Base-by-base conservation (phyloP, 2,797 vertebrate genomes). In the Okamejei kenojei region DNA sequence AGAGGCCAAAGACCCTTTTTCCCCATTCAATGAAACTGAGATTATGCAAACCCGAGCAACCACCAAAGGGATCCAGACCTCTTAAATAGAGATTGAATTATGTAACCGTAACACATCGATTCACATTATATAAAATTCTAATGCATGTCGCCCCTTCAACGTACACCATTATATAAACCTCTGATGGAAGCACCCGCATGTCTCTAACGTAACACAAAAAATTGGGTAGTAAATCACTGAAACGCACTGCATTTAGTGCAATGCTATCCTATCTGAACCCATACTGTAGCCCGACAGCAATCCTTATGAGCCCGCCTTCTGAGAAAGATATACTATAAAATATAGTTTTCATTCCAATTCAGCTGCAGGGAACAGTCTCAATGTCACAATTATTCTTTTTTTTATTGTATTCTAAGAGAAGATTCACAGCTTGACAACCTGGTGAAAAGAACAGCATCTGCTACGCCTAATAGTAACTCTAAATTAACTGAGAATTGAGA, bases 401-500 rank as follows among this genome's bases (percentile, higher is more conserved):
- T 7, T 38, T 45, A 29, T 61, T 84, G 26, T 84, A 84, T 81
- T 21, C 17, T 58, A n/a, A 26, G 81, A 9, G 54, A 3, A 61
- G 45, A 29, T 84, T 84, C 82, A 63, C 3, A 61, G 26, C 58
- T 61, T 86, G 58, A 63, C 61, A 81, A n/a, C 26, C 9, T 13
- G 29, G 54, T n/a, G 58, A 29, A 84, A 13, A 61, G 29, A 29
- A 63, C 26, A 63, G 26, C 54, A 86, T 11, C 58, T 7, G 26
- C 29, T 58, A n/a, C 61, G 82, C 6, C 26, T 63, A 86, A 86
- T 58, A 86, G 26, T n/a, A 26, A 26, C 26, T 26, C 81, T 10
- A 15, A 84, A 84, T 84, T 84, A 84, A 84, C 10, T n/a, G 26
- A 58, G 82, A 86, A 86, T n/a, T 2, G 76, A 77, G 76, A 77